Evolutionary conservation across 2,797 vertebrate species (phyloP).

Genomic region (Cyprinodon diabolis): DNA sequence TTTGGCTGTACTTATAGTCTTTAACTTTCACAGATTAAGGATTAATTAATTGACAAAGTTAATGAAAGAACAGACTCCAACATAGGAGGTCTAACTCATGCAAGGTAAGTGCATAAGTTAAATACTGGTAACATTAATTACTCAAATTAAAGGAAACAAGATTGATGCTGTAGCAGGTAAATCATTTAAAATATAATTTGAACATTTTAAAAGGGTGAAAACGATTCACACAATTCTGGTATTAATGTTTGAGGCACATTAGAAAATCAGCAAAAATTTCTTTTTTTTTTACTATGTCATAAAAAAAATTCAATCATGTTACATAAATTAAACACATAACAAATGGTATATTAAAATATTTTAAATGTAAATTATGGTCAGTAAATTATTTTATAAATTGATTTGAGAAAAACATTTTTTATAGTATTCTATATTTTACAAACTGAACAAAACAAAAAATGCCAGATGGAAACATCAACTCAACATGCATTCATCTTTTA

Average conservation of each 20-base stretch:
- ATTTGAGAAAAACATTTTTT: too few relatives aligned
- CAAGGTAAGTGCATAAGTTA: slow-evolving; percentile 53
- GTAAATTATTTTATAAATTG: too few relatives aligned
- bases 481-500: not conserved
- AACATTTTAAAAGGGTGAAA: not conserved
- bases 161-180: not conserved
- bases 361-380: not conserved
- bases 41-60: not conserved
- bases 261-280: not conserved
- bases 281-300: not conserved
- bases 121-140: not conserved
- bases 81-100: slow-evolving; percentile 23
- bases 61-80: slow-evolving; percentile 14
- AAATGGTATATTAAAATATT: not conserved
- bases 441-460: not conserved
- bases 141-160: not conserved
- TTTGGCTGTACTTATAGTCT: slow-evolving; percentile 23
- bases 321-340: not conserved
- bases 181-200: not conserved
- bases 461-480: not conserved
- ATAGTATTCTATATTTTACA: too few relatives aligned
- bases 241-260: not conserved
- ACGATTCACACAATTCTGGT: not conserved
- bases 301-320: not conserved
- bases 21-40: slow-evolving; percentile 16